Base-by-base conservation (phyloP, 2,888 invertebrate species). In the Drosophila maculinotata region DNA sequence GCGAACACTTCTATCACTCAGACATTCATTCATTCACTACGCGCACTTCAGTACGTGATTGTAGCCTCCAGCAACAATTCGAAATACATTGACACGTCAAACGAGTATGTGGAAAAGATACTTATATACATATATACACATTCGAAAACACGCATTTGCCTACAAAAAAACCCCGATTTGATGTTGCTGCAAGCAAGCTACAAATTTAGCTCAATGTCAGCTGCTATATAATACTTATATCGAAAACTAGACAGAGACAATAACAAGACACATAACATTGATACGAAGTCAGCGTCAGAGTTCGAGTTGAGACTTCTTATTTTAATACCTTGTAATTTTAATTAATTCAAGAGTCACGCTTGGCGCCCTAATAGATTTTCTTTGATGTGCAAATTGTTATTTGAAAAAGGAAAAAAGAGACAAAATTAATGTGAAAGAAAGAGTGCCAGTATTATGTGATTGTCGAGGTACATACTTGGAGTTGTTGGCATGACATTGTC, bases 131-230 rank as follows among this genome's bases (percentile, higher is more conserved):
- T 30, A 5, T 30, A 17, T n/a, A 5, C 12, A 17, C 1, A 53
- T 53, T 41, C 36, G 36, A 41, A 68, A 20, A 15, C 20, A n/a
- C n/a, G n/a, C n/a, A n/a, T n/a, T n/a, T n/a, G n/a, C n/a, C n/a
- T n/a, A n/a, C n/a, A 25, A 36, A 68, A 67, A 51, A 12, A 10
- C 17, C 15, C 33, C 42, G 10, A 57, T 41, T 62, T 30, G 56
- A 30, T 10, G 26, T 36, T 14, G 62, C 47, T 36, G 39, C 63
- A 57, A 49, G 25, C 42, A 20, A 54, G 39, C 69, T 35, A 53
- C 52, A 47, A 75, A 87, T 80, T 71, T 69, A 68, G 89, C 73
- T 89, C 86, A 87, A 89, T 89, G 86, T 76, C 89, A 87, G 66
- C 64, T 41, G 62, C 65, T 47, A 48, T 65, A 80, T 77, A 64